Percentiles rank a stretch among this genome's conserved stretches.
These are phyloP conservation scores for Sebastolobus alascanus DNA, from an alignment of 2,797 vertebrate species.

Conservation along the genomic window DNA sequence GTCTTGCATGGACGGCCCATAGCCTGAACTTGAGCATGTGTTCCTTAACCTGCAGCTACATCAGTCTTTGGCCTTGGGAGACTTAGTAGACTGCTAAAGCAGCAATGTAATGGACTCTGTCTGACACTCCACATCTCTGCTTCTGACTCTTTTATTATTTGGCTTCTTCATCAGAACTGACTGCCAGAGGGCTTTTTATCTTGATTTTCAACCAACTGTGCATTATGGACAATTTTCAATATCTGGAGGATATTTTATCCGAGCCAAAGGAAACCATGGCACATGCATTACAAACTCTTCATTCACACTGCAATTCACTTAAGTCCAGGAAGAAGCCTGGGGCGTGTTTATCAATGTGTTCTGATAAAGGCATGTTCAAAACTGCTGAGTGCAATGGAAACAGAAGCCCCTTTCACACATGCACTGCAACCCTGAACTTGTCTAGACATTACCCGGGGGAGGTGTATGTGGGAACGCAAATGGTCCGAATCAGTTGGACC, in stretches of 20 bases:
- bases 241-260: constrained; percentile 39
- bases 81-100: not conserved
- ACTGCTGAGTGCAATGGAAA: constrained; percentile 60
- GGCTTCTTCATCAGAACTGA: constrained; percentile 24
- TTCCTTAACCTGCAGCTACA: constrained; percentile 5
- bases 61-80: not conserved
- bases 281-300: constrained; percentile 43
- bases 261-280: constrained; percentile 16
- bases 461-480: not conserved
- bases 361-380: constrained; percentile 36
- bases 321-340: constrained; percentile 45
- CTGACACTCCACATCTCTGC: constrained; percentile 2
- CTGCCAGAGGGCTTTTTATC: constrained; percentile 22
- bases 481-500: constrained; percentile 1
- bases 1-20: not conserved
- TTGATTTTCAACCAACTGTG: constrained; percentile 18
- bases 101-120: not conserved
- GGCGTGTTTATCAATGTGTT: constrained; percentile 39
- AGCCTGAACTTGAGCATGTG: constrained; percentile 13
- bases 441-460: not conserved
- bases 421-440: not conserved
- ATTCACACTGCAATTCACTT: constrained; percentile 55
- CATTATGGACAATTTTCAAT: constrained; percentile 24
- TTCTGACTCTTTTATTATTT: constrained; percentile 16
- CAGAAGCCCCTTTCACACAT: constrained; percentile 11